Evolutionary conservation across 2,113 vertebrate species (phyloP).

Genomic region (Triplophysa siluroides): DNA sequence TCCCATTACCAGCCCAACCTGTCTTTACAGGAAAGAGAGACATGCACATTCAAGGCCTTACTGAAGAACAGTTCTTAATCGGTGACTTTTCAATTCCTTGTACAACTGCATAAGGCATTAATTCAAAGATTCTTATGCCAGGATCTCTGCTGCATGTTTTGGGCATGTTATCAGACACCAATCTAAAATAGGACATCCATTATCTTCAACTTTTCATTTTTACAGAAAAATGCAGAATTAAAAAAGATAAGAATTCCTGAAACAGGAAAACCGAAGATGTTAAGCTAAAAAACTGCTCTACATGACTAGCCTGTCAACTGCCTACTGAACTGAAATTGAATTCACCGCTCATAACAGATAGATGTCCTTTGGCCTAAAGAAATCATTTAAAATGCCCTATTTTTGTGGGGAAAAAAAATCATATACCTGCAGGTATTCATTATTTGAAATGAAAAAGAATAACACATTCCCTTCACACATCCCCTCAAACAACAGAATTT

Average conservation of each 20-base stretch:
- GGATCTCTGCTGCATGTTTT: neutral
- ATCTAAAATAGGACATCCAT: slow-evolving; percentile 14
- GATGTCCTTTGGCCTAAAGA: slow-evolving; percentile 17
- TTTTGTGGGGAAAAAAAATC: slow-evolving; percentile 11
- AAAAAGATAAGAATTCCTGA: neutral
- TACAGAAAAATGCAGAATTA: neutral
- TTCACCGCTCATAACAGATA: neutral
- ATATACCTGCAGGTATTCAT: neutral
- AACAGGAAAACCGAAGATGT: neutral
- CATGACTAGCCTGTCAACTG: neutral
- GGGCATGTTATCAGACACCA: neutral
- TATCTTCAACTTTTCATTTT: neutral
- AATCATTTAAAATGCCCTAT: slow-evolving; percentile 1
- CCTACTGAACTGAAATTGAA: neutral
- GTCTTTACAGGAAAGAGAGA: slow-evolving; percentile 61
- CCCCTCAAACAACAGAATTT: slow-evolving; percentile 10
- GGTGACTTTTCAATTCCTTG: slow-evolving; percentile 54
- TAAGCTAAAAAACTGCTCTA: neutral
- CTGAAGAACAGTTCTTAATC: slow-evolving; percentile 59
- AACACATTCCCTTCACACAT: slow-evolving; percentile 5
- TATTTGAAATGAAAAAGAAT: slow-evolving; percentile 18
- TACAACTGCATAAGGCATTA: slow-evolving; percentile 57
- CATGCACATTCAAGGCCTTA: slow-evolving; percentile 54
- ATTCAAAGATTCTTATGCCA: slow-evolving; percentile 18
- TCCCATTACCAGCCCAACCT: slow-evolving; percentile 74